These are phyloP conservation scores for Diogma glabrata DNA, from an alignment of 2,888 invertebrate genomes.

Conservation along the genomic window DNA sequence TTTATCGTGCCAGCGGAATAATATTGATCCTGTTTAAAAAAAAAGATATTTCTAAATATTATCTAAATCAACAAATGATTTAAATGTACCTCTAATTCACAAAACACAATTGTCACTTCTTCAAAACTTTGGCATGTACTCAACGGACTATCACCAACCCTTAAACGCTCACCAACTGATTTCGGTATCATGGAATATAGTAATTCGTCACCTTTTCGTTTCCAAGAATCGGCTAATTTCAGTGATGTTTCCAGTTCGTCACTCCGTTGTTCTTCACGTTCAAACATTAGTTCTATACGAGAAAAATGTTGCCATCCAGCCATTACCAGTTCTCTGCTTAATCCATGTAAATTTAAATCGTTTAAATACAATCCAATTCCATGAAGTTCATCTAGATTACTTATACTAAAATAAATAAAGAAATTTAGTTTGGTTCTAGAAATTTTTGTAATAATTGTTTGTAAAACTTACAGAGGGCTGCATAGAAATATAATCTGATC, in stretches of 20 bases:
- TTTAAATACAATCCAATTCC: slow-evolving; percentile 69
- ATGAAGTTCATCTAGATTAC: slow-evolving; percentile 70
- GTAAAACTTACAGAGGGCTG: slow-evolving; percentile 59
- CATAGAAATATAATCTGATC: slow-evolving; percentile 75
- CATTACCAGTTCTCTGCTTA: slow-evolving; percentile 71
- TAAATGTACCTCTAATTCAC: slow-evolving; percentile 27
- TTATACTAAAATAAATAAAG: slow-evolving; percentile 47
- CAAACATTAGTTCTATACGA: slow-evolving; percentile 67
- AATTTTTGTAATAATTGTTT: background rate
- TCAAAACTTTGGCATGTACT: slow-evolving; percentile 63
- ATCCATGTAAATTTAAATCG: slow-evolving; percentile 74
- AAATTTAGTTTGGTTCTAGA: background rate
- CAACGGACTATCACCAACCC: slow-evolving; percentile 61
- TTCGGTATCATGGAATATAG: slow-evolving; percentile 88
- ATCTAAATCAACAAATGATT: background rate
- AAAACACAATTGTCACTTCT: slow-evolving; percentile 36
- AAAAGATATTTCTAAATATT: background rate
- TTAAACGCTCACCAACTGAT: slow-evolving; percentile 68
- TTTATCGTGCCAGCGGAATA: slow-evolving; percentile 25
- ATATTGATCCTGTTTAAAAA: slow-evolving; percentile 12
- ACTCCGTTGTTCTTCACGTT: slow-evolving; percentile 68
- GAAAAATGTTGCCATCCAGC: slow-evolving; percentile 79
- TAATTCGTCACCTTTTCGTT: slow-evolving; percentile 71
- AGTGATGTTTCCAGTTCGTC: slow-evolving; percentile 67
- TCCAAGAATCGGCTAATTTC: slow-evolving; percentile 70